Percentiles rank a stretch among this genome's conserved stretches.
These are phyloP conservation scores for Hemiscyllium ocellatum DNA, from an alignment of 2,113 vertebrate genomes.

Conservation along the genomic window DNA sequence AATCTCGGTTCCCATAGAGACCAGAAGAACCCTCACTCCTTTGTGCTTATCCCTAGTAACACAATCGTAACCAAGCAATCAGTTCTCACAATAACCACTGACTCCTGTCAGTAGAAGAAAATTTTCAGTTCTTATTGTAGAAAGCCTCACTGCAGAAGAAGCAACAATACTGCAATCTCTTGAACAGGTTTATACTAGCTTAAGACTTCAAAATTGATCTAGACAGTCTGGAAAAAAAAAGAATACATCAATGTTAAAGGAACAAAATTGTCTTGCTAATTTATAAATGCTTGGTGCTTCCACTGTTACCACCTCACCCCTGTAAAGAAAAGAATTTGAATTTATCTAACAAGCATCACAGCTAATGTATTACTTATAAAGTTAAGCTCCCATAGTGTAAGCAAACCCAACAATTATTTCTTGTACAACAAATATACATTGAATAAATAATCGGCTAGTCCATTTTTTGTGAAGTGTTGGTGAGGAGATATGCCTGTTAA, in stretches of 20 bases:
- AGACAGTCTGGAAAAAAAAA: background rate
- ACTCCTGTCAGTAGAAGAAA: background rate
- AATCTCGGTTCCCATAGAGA: background rate
- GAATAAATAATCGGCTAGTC: background rate
- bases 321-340: background rate
- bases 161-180: background rate
- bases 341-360: background rate
- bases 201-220: background rate
- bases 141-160: constrained; percentile 1
- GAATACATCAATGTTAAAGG: background rate
- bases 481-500: background rate
- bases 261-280: background rate
- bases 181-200: background rate
- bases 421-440: background rate
- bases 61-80: constrained; percentile 32
- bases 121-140: constrained; percentile 9
- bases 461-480: background rate
- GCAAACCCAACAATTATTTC: background rate
- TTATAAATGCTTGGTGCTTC: background rate
- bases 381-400: background rate
- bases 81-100: background rate
- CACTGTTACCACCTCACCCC: background rate
- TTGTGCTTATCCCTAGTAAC: constrained; percentile 31
- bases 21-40: constrained; percentile 19
- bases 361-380: background rate